A percentile compares a stretch with the other conserved stretches of the same genome.
These are phyloP conservation scores for Pollenia amentaria DNA, from an alignment of 2,888 invertebrate species.

Conservation along the genomic window DNA sequence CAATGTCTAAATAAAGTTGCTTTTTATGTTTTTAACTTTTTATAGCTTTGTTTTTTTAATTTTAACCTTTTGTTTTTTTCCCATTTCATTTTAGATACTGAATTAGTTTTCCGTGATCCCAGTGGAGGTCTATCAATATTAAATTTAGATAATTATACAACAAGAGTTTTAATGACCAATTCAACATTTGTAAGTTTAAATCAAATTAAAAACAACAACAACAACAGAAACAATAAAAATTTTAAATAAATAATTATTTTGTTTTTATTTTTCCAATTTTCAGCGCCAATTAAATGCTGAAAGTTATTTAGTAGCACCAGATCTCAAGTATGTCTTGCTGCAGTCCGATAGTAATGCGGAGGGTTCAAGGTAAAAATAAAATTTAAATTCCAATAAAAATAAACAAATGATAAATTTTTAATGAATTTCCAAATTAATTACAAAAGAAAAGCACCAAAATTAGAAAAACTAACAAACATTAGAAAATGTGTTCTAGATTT, in stretches of 20 bases:
- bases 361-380: constrained; percentile 80
- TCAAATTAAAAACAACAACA: background rate
- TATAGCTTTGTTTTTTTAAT: too few species aligned
- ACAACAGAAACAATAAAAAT: background rate
- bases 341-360: constrained; percentile 87
- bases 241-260: constrained; percentile 7
- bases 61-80: background rate
- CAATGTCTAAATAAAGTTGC: too few species aligned
- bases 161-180: constrained; percentile 91
- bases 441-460: constrained; percentile 12
- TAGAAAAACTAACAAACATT: constrained; percentile 16
- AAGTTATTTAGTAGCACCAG: constrained; percentile 91
- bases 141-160: constrained; percentile 91
- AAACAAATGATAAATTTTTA: constrained; percentile 27
- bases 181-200: constrained; percentile 91
- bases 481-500: constrained; percentile 7
- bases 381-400: constrained; percentile 8
- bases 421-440: constrained; percentile 22
- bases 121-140: constrained; percentile 92
- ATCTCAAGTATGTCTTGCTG: constrained; percentile 91
- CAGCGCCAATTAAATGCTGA: constrained; percentile 92
- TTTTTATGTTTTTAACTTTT: too few species aligned
- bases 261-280: constrained; percentile 74
- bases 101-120: constrained; percentile 91
- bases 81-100: constrained; percentile 86